Conservation (phyloP, 1,140 invertebrate genomes). For the Psilanteris sp. region DNA sequence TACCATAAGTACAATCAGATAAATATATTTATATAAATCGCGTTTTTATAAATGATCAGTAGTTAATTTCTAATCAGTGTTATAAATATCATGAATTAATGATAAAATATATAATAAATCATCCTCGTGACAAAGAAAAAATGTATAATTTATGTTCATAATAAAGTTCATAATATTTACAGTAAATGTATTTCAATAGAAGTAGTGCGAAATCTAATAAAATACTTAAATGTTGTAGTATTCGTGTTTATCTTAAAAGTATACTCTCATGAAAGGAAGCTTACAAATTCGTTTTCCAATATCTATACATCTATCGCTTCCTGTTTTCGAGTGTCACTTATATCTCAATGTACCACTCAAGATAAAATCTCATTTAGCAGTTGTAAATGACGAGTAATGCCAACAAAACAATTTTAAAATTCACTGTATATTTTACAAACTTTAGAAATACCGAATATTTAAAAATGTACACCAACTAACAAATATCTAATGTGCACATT, state of each 20-base stretch:
- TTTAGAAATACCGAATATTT: too few species aligned
- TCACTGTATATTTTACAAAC: conserved; percentile 15
- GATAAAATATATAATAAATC: too few species aligned
- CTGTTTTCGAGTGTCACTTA: conserved; percentile 65
- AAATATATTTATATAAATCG: too few species aligned
- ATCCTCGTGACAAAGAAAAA: too few species aligned
- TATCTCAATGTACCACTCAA: conserved; percentile 60
- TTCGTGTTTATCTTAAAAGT: conserved; percentile 62
- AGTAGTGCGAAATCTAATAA: conserved; percentile 58
- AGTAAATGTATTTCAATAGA: conserved; percentile 49
- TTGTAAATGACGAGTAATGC: conserved; percentile 61
- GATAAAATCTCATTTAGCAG: conserved; percentile 63
- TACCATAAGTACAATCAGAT: too few species aligned
- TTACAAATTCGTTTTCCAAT: conserved; percentile 66
- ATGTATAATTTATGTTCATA: conserved; percentile 28
- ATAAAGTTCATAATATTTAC: conserved; percentile 47
- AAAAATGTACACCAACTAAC: too few species aligned
- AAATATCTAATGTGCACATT: too few species aligned
- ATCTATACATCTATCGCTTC: conserved; percentile 65
- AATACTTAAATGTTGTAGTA: conserved; percentile 60
- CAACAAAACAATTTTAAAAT: conserved; percentile 28
- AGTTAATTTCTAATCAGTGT: too few species aligned
- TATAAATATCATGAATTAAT: too few species aligned
- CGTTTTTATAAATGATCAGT: too few species aligned
- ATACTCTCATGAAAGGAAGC: conserved; percentile 64